phyloP scores from a whole-genome alignment of 2,888 invertebrate genomes.

The Miltochrista miniata region DNA sequence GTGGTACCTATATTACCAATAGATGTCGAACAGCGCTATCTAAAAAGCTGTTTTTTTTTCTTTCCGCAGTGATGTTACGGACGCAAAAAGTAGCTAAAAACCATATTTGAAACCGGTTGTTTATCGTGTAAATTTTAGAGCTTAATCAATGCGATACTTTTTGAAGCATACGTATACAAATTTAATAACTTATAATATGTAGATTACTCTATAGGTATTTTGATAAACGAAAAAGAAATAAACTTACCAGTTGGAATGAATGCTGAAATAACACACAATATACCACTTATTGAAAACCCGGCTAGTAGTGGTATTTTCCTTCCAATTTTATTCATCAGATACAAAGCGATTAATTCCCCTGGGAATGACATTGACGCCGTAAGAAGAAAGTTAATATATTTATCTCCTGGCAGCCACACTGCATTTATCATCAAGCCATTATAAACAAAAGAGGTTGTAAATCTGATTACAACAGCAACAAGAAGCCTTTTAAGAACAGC shows the following conservation, averaged over 20 bases:
- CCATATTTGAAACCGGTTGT: too few relatives aligned
- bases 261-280: constrained; percentile 17
- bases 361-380: constrained; percentile 68
- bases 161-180: too few relatives aligned
- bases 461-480: constrained; percentile 50
- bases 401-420: constrained; percentile 34
- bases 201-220: background rate
- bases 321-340: constrained; percentile 36
- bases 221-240: background rate
- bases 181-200: background rate
- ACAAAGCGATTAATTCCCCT: constrained; percentile 16
- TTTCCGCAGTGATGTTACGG: too few relatives aligned
- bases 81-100: too few relatives aligned
- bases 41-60: too few relatives aligned
- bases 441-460: constrained; percentile 65
- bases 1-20: too few relatives aligned
- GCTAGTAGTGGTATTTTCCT: constrained; percentile 43
- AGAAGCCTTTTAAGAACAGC: constrained; percentile 22
- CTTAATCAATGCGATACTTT: too few relatives aligned
- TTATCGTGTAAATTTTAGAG: too few relatives aligned
- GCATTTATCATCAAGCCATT: constrained; percentile 68
- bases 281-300: background rate
- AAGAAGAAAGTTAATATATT: constrained; percentile 63
- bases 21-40: too few relatives aligned
- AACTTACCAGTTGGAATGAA: background rate